A percentile compares a stretch with the other conserved stretches of the same genome.
phyloP scores from a whole-genome alignment of 1,140 invertebrate genomes.

The Meteorus sp. region DNA sequence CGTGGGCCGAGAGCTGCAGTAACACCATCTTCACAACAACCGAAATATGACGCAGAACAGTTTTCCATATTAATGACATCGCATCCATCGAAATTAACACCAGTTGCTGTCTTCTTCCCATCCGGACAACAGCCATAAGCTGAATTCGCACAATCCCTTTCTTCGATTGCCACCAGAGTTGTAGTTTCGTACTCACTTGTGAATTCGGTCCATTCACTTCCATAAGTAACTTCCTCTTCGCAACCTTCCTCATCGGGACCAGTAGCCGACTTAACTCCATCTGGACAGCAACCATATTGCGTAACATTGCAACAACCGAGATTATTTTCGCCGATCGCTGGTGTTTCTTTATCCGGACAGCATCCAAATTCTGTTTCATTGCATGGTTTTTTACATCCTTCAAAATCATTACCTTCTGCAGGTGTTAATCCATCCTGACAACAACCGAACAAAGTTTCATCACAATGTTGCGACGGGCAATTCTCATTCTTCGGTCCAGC shows the following conservation, averaged over 20 bases:
- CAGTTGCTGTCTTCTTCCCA: constrained; percentile 55
- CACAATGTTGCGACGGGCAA: constrained; percentile 76
- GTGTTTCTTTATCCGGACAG: constrained; percentile 67
- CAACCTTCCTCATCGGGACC: constrained; percentile 67
- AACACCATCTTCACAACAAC: constrained; percentile 76
- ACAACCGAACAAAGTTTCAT: constrained; percentile 81
- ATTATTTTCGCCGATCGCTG: constrained; percentile 63
- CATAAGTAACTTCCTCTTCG: constrained; percentile 36
- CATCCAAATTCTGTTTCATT: constrained; percentile 68
- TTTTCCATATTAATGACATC: constrained; percentile 58
- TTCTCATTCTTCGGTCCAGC: constrained; percentile 71
- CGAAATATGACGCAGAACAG: constrained; percentile 66
- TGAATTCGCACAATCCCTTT: constrained; percentile 52
- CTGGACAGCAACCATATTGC: constrained; percentile 77
- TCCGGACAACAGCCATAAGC: constrained; percentile 69
- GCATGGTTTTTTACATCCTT: constrained; percentile 79
- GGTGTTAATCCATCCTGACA: constrained; percentile 79
- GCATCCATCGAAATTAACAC: constrained; percentile 58
- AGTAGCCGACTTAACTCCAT: constrained; percentile 69
- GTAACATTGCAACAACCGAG: constrained; percentile 66
- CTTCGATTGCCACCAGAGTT: constrained; percentile 27
- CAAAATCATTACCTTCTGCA: constrained; percentile 79
- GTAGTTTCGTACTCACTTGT: constrained; percentile 38
- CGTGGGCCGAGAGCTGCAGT: constrained; percentile 71
- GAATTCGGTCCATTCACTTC: constrained; percentile 22